phyloP scores from a whole-genome alignment of 2,113 vertebrate genomes.

The Lepus europaeus region DNA sequence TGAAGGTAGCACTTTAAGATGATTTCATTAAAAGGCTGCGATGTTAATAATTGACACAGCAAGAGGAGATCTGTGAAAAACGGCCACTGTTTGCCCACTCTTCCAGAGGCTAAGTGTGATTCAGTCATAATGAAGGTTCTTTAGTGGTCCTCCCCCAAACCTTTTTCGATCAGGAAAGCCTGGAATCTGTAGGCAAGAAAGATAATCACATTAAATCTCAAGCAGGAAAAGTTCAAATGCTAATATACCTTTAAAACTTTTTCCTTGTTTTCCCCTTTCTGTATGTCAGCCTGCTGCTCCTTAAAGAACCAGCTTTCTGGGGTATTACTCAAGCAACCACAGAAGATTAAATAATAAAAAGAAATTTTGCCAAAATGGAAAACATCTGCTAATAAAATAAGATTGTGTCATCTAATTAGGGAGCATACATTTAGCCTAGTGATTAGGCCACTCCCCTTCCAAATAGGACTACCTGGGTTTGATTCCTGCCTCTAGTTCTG shows the following conservation, averaged over 20 bases:
- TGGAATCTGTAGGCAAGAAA: slow-evolving; percentile 90
- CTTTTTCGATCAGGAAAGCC: slow-evolving; percentile 96
- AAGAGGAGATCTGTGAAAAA: slow-evolving; percentile 64
- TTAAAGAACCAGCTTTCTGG: slow-evolving; percentile 47
- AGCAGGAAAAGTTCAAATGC: slow-evolving; percentile 52
- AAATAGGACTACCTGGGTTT: no score
- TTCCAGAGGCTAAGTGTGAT: slow-evolving; percentile 33
- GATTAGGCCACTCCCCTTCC: no score
- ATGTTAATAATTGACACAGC: slow-evolving; percentile 55
- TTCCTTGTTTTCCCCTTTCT: slow-evolving; percentile 6
- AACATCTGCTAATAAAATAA: slow-evolving; percentile 43
- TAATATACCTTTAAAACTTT: background rate
- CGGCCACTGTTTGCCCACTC: slow-evolving; percentile 10
- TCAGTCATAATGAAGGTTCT: slow-evolving; percentile 96
- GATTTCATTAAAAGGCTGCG: slow-evolving; percentile 51
- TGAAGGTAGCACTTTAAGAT: slow-evolving; percentile 69
- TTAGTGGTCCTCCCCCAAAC: slow-evolving; percentile 91
- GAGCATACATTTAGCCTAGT: no score
- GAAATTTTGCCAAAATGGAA: slow-evolving; percentile 40
- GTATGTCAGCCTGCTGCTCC: background rate
- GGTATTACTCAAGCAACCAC: slow-evolving; percentile 45
- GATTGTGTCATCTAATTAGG: background rate
- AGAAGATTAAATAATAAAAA: slow-evolving; percentile 52
- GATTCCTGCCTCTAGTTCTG: no score
- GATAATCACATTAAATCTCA: slow-evolving; percentile 57